Evolutionary conservation across 2,888 invertebrate species (phyloP), one percentile per base, ranked within the genome.

Genomic region (Choristoneura rosaceana): DNA sequence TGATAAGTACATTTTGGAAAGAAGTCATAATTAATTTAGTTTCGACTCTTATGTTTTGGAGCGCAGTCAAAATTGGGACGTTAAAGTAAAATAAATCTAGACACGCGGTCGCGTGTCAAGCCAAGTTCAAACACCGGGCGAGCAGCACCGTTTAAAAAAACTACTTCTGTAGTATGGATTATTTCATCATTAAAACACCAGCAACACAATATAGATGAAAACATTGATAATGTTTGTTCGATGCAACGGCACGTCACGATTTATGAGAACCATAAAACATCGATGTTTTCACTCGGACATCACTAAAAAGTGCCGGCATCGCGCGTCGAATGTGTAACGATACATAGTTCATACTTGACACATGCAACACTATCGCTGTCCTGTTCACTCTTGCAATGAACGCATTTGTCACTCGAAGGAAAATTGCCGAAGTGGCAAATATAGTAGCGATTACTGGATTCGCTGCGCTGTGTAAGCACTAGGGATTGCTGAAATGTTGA

Each of bases 261-360:
- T 10, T 43, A 43, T 43, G 10, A 12, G 8, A 25, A 12, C 25
- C 10, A 5, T 55, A 55, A 25, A 55, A 25, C 25, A 55, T 25
- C 55, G 55, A 55, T 55, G 17, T 55, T 55, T 47, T 43, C 43
- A 55, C 25, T 25, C 7, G 15, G 4, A 55, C 55, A 55, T 55
- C 55, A 55, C 55, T 55, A 55, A 25, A 55, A 25, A 62, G 58
- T 59, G 68, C 55, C 66, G 50, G 58, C 62, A 47, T 68, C 88
- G 90, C 87, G 90, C 84, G 83, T 81, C 87, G 90, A 89, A 90
- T 91, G 82, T 83, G 82, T 90, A 91, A 91, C 85, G 82, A 84
- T 47, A 62, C 67, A 62, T 70, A 61, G 43, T 71, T 67, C 62
- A 68, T 71, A 62, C 67, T 62, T 45, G 62, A 58, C 45, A 65